Evolutionary conservation across 2,113 vertebrate genomes (phyloP).

Genomic region (Lepus americanus): DNA sequence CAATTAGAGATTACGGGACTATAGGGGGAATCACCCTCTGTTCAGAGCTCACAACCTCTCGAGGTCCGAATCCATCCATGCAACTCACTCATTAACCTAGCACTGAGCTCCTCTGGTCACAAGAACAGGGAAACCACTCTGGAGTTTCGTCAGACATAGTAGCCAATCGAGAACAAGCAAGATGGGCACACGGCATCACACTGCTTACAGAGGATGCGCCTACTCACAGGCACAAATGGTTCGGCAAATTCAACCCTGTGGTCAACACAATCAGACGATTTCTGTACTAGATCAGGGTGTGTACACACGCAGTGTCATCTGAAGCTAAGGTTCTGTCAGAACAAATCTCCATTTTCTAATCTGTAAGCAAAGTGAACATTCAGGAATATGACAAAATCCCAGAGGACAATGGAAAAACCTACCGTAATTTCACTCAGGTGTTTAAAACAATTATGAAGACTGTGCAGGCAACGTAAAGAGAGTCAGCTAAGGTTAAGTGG

Average conservation of each 20-base stretch:
- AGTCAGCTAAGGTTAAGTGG: not conserved
- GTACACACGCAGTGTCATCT: not conserved
- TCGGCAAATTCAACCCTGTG: not conserved
- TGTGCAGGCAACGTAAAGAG: not conserved
- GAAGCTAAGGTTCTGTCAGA: slow-evolving; percentile 3
- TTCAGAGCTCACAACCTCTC: not conserved
- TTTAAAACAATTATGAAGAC: not conserved
- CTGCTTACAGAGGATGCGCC: not conserved
- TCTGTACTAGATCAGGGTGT: not conserved
- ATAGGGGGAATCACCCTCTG: not conserved
- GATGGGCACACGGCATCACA: not conserved
- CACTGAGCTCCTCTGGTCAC: not conserved
- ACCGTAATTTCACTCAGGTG: not conserved
- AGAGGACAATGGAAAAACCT: not conserved
- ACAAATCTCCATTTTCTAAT: not conserved
- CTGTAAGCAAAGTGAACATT: slow-evolving; percentile 34
- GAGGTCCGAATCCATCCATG: not conserved
- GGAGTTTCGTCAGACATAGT: not conserved
- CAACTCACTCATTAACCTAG: not conserved
- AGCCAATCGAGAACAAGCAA: not conserved
- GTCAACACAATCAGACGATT: not conserved
- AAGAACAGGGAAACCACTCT: not conserved
- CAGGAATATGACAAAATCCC: not conserved
- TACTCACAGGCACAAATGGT: not conserved
- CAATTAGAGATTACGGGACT: not conserved